These are phyloP conservation scores for Anneissia japonica DNA, from an alignment of 35 echinoderm and acorn worm species.

Conservation along the genomic window DNA sequence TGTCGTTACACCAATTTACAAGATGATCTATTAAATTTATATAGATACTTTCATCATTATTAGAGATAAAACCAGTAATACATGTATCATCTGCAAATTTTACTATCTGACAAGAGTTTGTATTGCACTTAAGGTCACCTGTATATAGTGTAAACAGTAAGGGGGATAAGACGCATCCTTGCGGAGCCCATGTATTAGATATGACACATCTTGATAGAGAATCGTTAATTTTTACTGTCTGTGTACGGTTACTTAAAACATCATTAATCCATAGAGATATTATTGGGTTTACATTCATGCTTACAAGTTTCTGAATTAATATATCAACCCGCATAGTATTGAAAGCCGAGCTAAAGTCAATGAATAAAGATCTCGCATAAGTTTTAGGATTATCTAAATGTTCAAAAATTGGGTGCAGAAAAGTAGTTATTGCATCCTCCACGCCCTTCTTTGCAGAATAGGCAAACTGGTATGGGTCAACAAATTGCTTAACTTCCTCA, in stretches of 20 bases:
- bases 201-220: too few species aligned
- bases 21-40: background rate
- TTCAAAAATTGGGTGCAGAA: background rate
- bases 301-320: background rate
- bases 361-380: background rate
- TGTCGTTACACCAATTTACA: constrained; percentile 9
- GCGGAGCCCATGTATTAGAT: too few species aligned
- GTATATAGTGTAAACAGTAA: too few species aligned
- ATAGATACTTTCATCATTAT: constrained; percentile 3
- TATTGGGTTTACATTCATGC: constrained; percentile 5
- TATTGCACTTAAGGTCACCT: too few species aligned
- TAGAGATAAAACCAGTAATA: constrained; percentile 6
- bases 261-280: too few species aligned
- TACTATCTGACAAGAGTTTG: background rate
- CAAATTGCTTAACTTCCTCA: background rate
- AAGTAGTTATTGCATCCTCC: constrained; percentile 3
- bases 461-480: constrained; percentile 9
- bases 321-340: constrained; percentile 10
- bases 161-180: too few species aligned
- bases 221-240: too few species aligned
- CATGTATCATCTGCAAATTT: constrained; percentile 13
- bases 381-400: background rate
- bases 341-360: constrained; percentile 6
- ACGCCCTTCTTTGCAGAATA: background rate
- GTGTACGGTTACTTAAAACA: too few species aligned